phyloP scores from a whole-genome alignment of 2,113 vertebrate species.

The Caretta caretta region DNA sequence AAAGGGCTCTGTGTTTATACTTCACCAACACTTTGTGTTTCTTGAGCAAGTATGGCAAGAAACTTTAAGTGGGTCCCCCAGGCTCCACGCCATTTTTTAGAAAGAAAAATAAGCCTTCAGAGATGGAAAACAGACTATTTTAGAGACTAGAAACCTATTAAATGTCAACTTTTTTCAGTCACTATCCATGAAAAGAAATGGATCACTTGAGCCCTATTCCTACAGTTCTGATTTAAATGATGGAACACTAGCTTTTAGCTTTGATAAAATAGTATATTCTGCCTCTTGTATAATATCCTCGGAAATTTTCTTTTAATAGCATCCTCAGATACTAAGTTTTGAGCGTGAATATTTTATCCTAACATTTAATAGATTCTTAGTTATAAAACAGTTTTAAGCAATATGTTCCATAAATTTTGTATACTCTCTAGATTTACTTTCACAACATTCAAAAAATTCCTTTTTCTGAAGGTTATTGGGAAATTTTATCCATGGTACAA shows the following conservation, averaged over 20 bases:
- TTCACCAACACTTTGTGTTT: slow-evolving; percentile 94
- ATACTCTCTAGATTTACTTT: not conserved
- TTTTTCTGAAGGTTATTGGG: not conserved
- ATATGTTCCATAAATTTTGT: not conserved
- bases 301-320: not conserved
- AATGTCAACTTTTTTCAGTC: slow-evolving; percentile 82
- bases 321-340: not conserved
- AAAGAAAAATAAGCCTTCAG: slow-evolving; percentile 86
- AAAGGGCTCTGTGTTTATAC: slow-evolving; percentile 95
- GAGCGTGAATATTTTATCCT: slow-evolving; percentile 16
- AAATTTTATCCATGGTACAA: not conserved
- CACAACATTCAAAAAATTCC: not conserved
- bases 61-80: slow-evolving; percentile 94
- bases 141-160: slow-evolving; percentile 70
- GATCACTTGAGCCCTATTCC: slow-evolving; percentile 44
- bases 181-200: slow-evolving; percentile 63
- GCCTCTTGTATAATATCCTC: not conserved
- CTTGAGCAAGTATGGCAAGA: slow-evolving; percentile 92
- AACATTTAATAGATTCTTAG: not conserved
- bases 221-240: slow-evolving; percentile 60
- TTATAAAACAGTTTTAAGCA: slow-evolving; percentile 1
- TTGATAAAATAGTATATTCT: slow-evolving; percentile 9
- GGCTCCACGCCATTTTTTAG: slow-evolving; percentile 88
- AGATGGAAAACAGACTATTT: slow-evolving; percentile 78
- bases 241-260: slow-evolving; percentile 16